Base-by-base conservation (phyloP, 2,888 invertebrate genomes). In the Athripsodes cinereus region DNA sequence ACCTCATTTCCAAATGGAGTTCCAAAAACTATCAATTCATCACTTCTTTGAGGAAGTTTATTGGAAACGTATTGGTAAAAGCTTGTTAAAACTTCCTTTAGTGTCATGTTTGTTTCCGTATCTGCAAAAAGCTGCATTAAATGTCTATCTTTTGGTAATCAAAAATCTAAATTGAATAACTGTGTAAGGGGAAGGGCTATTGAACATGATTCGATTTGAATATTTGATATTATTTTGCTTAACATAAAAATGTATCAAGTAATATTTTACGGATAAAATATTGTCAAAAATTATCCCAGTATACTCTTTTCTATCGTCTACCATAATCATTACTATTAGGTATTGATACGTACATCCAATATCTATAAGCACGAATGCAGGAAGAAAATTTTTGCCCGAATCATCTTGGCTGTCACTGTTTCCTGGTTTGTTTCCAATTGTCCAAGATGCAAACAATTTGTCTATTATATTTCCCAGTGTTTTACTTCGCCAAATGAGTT, bases 311-410 rank as follows among this genome's bases (percentile, higher is more conserved):
- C n/a, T n/a, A n/a, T n/a, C n/a, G n/a, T n/a, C n/a, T n/a, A n/a
- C n/a, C n/a, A n/a, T n/a, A n/a, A n/a, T n/a, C n/a, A n/a, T n/a
- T n/a, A n/a, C n/a, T n/a, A n/a, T n/a, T n/a, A n/a, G n/a, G n/a
- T n/a, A n/a, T n/a, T n/a, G n/a, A 22, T 50, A 26, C 57, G 48
- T 52, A 63, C 63, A 59, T 52, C 55, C 76, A 65, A 79, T 69
- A 66, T 75, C 75, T 0, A 82, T 71, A 1, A 82, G 69, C 46
- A 82, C 72, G 66, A 82, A 81, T 8, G 81, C 73, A 0, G 81
- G 73, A 0, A 80, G 71, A 58, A 81, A 68, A 0, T 74, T 71
- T 61, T 76, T 78, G 55, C 77, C 76, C 2, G 74, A 69, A 53
- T 71, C 71, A 40, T 71, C 72, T 64, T 74, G 73, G 52, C 72